Conservation (phyloP, 2,797 vertebrate species). For the Nannoperca australis region DNA sequence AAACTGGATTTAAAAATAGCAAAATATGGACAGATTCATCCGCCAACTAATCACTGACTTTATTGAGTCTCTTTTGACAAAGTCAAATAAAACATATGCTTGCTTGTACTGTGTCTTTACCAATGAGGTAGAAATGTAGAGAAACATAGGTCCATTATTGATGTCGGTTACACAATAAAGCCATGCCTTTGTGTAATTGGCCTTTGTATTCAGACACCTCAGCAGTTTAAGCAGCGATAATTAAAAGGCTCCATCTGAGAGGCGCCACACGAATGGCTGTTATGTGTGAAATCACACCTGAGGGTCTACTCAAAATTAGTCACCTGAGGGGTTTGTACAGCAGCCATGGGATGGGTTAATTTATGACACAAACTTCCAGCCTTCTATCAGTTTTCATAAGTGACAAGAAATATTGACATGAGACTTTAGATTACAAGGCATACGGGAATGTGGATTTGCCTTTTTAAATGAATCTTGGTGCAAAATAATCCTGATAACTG, state of each 20-base stretch:
- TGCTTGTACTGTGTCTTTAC: constrained; percentile 33
- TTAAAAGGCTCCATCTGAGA: constrained; percentile 74
- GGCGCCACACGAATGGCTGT: constrained; percentile 72
- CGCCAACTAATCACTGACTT: constrained; percentile 1
- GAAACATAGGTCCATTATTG: constrained; percentile 68
- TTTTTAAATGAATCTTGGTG: constrained; percentile 44
- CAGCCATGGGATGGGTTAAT: constrained; percentile 56
- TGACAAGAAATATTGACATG: constrained; percentile 50
- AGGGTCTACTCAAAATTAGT: constrained; percentile 77
- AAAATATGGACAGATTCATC: background rate
- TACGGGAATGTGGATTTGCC: constrained; percentile 33
- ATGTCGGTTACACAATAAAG: constrained; percentile 70
- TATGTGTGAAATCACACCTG: constrained; percentile 80
- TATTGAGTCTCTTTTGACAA: constrained; percentile 23
- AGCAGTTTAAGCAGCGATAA: constrained; percentile 76
- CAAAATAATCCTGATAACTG: constrained; percentile 51
- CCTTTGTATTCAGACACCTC: constrained; percentile 74
- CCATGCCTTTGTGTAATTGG: constrained; percentile 67
- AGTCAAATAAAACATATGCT: constrained; percentile 45
- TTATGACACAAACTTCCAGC: constrained; percentile 47
- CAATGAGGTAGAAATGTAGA: constrained; percentile 47
- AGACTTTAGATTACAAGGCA: constrained; percentile 29
- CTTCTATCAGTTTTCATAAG: constrained; percentile 31
- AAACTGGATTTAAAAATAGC: background rate
- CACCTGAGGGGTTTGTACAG: constrained; percentile 77